Conservation (phyloP, 2,797 vertebrate species). For the Pipistrellus pygmaeus region DNA sequence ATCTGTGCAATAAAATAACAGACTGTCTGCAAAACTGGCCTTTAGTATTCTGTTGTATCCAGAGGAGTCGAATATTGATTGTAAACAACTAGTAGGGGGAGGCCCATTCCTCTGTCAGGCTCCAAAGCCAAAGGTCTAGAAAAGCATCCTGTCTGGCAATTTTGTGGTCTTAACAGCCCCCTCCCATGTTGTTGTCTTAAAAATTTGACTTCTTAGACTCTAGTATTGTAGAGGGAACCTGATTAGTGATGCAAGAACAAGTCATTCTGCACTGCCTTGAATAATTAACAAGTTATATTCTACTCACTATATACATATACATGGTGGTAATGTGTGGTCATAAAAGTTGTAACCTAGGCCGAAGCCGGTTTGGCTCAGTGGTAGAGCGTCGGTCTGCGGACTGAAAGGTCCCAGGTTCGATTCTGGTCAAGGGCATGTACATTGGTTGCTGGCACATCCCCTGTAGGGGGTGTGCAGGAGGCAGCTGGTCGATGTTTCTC, state of each 20-base stretch:
- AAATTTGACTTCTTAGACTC: neutral
- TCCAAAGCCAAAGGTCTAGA: too few species aligned
- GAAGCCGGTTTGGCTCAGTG: too few species aligned
- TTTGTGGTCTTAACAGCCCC: too few species aligned
- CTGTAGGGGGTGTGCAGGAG: too few species aligned
- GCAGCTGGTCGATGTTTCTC: too few species aligned
- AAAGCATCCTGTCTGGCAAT: too few species aligned
- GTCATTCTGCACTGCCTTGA: constrained; percentile 3
- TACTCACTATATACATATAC: neutral
- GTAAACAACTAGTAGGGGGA: neutral
- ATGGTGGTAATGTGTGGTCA: neutral
- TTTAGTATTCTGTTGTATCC: constrained; percentile 69
- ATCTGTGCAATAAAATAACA: constrained; percentile 89
- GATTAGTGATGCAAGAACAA: neutral
- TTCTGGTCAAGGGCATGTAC: too few species aligned
- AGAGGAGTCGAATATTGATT: neutral
- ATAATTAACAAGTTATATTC: neutral
- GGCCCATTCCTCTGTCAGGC: too few species aligned
- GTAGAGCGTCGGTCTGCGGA: too few species aligned
- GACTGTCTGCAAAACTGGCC: constrained; percentile 82
- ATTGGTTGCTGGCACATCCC: too few species aligned
- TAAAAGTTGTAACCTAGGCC: neutral
- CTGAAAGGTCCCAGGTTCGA: too few species aligned
- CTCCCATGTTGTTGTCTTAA: too few species aligned
- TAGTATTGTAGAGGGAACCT: constrained; percentile 16